Percentiles rank a stretch among this genome's conserved stretches.
phyloP scores from a whole-genome alignment of 1,140 invertebrate genomes.

The Aphelinus certus region DNA sequence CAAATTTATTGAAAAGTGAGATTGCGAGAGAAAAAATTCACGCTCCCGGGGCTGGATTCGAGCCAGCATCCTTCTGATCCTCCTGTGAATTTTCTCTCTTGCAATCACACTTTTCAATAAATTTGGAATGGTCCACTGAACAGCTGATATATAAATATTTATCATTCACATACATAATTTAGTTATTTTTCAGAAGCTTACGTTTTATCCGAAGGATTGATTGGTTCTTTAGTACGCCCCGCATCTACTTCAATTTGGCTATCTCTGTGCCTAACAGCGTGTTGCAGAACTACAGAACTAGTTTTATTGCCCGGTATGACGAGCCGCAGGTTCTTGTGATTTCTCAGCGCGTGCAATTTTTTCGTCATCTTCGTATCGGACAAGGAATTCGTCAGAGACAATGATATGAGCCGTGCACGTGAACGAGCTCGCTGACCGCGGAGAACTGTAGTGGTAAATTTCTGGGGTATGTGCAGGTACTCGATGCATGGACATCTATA shows the following conservation, averaged over 20 bases:
- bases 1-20: too few species aligned
- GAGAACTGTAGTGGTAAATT: neutral
- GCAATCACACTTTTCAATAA: too few species aligned
- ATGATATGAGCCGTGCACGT: neutral
- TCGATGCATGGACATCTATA: neutral
- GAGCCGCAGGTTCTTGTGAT: slow-evolving; percentile 24
- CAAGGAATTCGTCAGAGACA: neutral
- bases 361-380: neutral
- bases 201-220: neutral
- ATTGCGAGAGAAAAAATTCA: too few species aligned
- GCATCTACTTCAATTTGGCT: neutral
- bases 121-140: too few species aligned
- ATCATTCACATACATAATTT: too few species aligned
- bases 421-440: neutral
- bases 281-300: neutral
- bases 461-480: neutral
- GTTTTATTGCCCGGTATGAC: slow-evolving; percentile 11
- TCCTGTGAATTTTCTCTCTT: too few species aligned
- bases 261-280: slow-evolving; percentile 4
- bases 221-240: neutral
- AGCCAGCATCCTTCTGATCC: too few species aligned
- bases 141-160: too few species aligned
- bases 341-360: slow-evolving; percentile 10
- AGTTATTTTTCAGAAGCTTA: neutral
- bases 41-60: too few species aligned